phyloP scores from a whole-genome alignment of 2,888 invertebrate species.

The Thera britannica region DNA sequence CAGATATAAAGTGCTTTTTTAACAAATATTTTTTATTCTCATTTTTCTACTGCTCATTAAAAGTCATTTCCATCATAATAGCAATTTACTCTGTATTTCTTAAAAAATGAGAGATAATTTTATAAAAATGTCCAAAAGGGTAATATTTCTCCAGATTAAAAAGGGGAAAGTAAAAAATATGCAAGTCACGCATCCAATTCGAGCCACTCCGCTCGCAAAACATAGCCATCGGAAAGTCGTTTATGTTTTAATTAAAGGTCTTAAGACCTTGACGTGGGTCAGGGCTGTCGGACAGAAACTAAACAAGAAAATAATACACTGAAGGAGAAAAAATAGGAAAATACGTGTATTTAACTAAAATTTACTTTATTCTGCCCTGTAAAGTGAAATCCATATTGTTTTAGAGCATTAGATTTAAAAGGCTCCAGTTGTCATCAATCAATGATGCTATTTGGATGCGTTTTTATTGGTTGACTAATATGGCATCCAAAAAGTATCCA shows the following conservation, averaged over 20 bases:
- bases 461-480: too few species aligned
- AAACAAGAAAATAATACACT: constrained; percentile 1
- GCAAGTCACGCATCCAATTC: constrained; percentile 53
- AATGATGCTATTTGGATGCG: too few species aligned
- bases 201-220: constrained; percentile 46
- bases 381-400: background rate
- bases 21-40: too few species aligned
- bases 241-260: constrained; percentile 74
- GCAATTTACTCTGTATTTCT: constrained; percentile 13
- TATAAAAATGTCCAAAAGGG: constrained; percentile 22
- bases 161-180: constrained; percentile 47
- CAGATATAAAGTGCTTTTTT: too few species aligned
- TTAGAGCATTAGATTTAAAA: too few species aligned
- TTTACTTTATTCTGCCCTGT: background rate
- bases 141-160: constrained; percentile 37
- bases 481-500: too few species aligned
- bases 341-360: background rate
- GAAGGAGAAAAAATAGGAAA: background rate
- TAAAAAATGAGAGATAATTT: constrained; percentile 16
- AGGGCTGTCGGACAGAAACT: constrained; percentile 43
- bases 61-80: constrained; percentile 14
- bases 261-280: constrained; percentile 54
- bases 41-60: too few species aligned
- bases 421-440: too few species aligned
- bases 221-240: constrained; percentile 63